Base-by-base conservation (phyloP, 1,140 invertebrate species). In the Drosophila equinoxialis region DNA sequence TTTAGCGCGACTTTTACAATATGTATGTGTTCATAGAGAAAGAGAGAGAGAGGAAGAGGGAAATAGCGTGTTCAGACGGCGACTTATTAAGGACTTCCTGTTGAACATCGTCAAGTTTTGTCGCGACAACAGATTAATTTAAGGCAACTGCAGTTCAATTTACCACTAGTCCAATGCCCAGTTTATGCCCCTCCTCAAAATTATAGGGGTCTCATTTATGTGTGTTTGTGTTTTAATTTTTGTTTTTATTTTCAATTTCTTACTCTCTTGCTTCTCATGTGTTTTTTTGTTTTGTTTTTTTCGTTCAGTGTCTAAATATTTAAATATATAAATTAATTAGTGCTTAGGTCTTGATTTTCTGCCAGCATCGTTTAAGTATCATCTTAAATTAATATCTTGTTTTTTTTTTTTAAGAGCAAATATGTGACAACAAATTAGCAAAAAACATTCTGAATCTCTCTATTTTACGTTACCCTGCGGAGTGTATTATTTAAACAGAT, bases 51-150 rank as follows among this genome's bases (percentile, higher is more conserved):
- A 5, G n/a, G 14, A 3, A 20, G 7, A 10, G 57, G 5, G n/a
- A 37, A 7, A 20, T 33, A 42, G 20, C 17, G 37, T 39, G 17
- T 17, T 41, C 58, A 48, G 39, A 73, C 61, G 68, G 65, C 33
- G 54, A 71, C 74, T 89, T 89, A 89, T 89, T 89, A 89, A 89
- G 84, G 84, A 89, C 84, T 89, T 89, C 84, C 84, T 78, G 84
- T 89, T 83, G 69, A 37, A 63, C 68, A 74, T 81, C 77, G 81
- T 79, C 80, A 70, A 82, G 75, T 80, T 86, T 51, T 90, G 86
- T 90, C 86, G 77, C 87, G 77, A 78, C 87, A 90, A 90, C 87
- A 90, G 79, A 90, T 90, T 90, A 90, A 90, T 90, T 83, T 77
- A 87, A 72, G 67, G 73, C 55, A 66, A 60, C 74, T 83, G 87